phyloP scores from a whole-genome alignment of 2,888 invertebrate genomes.

The Oxyscelio sp. region DNA sequence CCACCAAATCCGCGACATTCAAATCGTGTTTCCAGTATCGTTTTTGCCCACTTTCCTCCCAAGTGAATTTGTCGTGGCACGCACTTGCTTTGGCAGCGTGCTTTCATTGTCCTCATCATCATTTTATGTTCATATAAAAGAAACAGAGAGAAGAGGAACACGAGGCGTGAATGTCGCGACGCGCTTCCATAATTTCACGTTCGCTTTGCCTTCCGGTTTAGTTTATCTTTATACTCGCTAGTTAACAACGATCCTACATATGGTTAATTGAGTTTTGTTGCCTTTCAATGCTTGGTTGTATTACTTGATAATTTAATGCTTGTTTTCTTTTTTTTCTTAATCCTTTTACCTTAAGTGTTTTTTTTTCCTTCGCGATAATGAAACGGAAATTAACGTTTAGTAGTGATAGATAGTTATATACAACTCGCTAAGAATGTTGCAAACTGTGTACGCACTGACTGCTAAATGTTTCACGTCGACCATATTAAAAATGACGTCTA shows the following conservation, averaged over 20 bases:
- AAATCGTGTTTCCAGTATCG: slow-evolving; percentile 15
- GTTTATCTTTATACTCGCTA: slow-evolving; percentile 75
- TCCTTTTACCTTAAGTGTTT: slow-evolving; percentile 83
- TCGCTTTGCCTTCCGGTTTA: slow-evolving; percentile 24
- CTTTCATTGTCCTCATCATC: too few relatives aligned
- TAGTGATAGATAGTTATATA: slow-evolving; percentile 85
- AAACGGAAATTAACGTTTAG: slow-evolving; percentile 84
- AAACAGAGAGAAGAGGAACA: not conserved
- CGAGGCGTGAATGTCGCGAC: slow-evolving; percentile 27
- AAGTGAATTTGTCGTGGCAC: too few relatives aligned
- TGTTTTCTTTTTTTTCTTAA: not conserved
- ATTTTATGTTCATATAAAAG: too few relatives aligned
- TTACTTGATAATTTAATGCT: not conserved
- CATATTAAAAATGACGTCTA: too few relatives aligned
- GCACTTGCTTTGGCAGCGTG: too few relatives aligned
- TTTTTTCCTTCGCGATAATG: slow-evolving; percentile 72
- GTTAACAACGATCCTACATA: slow-evolving; percentile 86
- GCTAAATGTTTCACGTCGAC: slow-evolving; percentile 86
- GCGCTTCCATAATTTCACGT: not conserved
- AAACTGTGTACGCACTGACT: slow-evolving; percentile 85
- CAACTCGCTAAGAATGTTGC: slow-evolving; percentile 86
- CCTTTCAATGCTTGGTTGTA: not conserved
- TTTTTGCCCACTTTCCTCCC: too few relatives aligned
- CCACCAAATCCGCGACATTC: slow-evolving; percentile 13
- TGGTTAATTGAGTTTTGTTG: slow-evolving; percentile 45